Evolutionary conservation across 2,113 vertebrate species (phyloP), one percentile per base, ranked within the genome.

Genomic region (Oenanthe melanoleuca): DNA sequence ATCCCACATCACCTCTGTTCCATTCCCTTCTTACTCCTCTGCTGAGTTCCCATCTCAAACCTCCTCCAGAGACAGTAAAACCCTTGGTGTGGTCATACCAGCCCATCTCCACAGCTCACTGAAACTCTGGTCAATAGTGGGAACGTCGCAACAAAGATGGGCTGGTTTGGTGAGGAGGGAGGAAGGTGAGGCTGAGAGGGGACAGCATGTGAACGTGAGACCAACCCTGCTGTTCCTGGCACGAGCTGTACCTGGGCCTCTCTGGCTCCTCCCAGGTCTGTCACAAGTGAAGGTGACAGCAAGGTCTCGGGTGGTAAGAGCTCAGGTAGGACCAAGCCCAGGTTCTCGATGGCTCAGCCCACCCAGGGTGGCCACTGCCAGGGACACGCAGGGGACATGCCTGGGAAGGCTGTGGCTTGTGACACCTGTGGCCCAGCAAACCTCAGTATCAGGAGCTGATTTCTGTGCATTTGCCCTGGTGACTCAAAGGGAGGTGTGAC

Each of bases 171-270:
- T 60, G 42, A 79, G 56, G 25, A 65, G 20, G 29, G 22, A 72
- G 19, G 23, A 64, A 55, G 16, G 26, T 26, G 50, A 69, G 34
- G 37, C 59, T 45, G 49, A 74, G 28, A 67, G 18, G 8, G 29
- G 17, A 42, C 20, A 28, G 12, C 0, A 0, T 18, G 33, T 6
- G 33, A 63, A 42, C 0, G 0, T 3, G 22, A 77, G 28, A 37
- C 44, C 29, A 72, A 37, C 21, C 14, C 25, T 34, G 11, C 20
- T 67, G 26, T n/a, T 82, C 38, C 38, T 50, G 25, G 31, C 29
- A n/a, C 0, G 2, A 18, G 5, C 7, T 47, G 5, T 56, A 17
- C 22, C 26, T 38, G 16, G 31, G 49, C 22, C 8, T 31, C 29
- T 44, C n/a, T 25, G 8, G 9, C 23, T 75, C 9, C 25, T 66